Conservation (phyloP, 2,888 invertebrate genomes). For the Notocelia uddmanniana region DNA sequence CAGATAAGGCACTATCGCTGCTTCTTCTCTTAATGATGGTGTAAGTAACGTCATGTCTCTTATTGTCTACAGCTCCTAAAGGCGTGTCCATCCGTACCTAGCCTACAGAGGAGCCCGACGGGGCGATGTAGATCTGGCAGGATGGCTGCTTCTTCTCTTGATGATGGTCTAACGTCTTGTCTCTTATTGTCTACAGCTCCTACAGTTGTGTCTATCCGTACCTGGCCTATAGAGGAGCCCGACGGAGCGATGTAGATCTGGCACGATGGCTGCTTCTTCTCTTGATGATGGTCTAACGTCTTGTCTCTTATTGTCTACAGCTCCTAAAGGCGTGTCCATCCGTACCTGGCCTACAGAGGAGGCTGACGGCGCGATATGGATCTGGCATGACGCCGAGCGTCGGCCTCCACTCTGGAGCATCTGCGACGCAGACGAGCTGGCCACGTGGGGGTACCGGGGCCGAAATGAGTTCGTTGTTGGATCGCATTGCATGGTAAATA, state of each 20-base stretch:
- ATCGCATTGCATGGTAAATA: constrained; percentile 90
- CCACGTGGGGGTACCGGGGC: constrained; percentile 89
- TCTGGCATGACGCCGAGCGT: constrained; percentile 93
- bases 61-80: constrained; percentile 86
- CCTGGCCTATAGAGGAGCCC: too few relatives aligned
- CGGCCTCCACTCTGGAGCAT: constrained; percentile 89
- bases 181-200: constrained; percentile 85
- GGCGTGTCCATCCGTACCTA: constrained; percentile 90
- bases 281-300: not conserved
- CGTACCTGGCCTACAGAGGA: constrained; percentile 90
- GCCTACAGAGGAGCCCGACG: constrained; percentile 89
- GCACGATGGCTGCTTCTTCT: too few relatives aligned
- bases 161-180: not conserved
- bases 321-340: constrained; percentile 89
- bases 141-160: too few relatives aligned
- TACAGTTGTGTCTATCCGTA: constrained; percentile 88
- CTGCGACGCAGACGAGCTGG: constrained; percentile 84
- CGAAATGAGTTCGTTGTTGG: constrained; percentile 91
- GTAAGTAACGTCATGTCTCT: not conserved
- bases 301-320: constrained; percentile 69
- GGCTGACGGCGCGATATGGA: constrained; percentile 90
- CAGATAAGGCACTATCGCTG: too few relatives aligned
- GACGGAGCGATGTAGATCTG: too few relatives aligned
- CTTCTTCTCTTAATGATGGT: too few relatives aligned
- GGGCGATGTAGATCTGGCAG: constrained; percentile 93